Percentiles rank a stretch among this genome's conserved stretches.
These are phyloP conservation scores for Scaeva pyrastri DNA, from an alignment of 2,888 invertebrate genomes.

Conservation along the genomic window DNA sequence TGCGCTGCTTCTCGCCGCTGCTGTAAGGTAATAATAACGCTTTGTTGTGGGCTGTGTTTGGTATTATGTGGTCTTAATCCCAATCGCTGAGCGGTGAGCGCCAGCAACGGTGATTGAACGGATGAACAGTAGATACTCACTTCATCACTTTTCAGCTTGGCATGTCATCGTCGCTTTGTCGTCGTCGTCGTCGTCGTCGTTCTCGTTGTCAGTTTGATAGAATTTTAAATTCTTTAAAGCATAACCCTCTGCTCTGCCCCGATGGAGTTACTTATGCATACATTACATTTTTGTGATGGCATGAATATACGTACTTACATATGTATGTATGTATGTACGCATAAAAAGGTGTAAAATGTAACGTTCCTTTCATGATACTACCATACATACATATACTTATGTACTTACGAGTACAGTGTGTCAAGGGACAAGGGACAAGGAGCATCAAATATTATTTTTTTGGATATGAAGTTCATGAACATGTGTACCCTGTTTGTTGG, in stretches of 20 bases:
- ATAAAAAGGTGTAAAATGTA: background rate
- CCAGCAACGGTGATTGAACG: slow-evolving; percentile 27
- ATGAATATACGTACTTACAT: background rate
- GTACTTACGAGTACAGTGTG: background rate
- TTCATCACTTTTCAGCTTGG: slow-evolving; percentile 17
- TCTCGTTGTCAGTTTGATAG: slow-evolving; percentile 44
- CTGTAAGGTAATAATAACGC: slow-evolving; percentile 29
- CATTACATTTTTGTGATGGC: slow-evolving; percentile 1
- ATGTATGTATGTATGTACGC: no score
- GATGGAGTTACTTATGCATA: slow-evolving; percentile 25
- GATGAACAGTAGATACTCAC: background rate
- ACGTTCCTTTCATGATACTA: background rate
- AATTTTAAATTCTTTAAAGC: slow-evolving; percentile 67
- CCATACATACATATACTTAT: no score
- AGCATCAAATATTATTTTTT: background rate
- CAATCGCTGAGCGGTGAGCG: slow-evolving; percentile 17
- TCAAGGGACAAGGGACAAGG: no score
- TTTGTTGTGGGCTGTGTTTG: slow-evolving; percentile 5
- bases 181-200: no score
- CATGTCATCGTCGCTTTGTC: background rate
- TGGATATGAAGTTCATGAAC: no score
- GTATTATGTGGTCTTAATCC: slow-evolving; percentile 14
- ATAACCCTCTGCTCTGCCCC: slow-evolving; percentile 41
- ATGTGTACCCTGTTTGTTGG: no score
- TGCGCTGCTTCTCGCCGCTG: no score